phyloP scores from a whole-genome alignment of 2,113 vertebrate genomes.

The Pipra filicauda region DNA sequence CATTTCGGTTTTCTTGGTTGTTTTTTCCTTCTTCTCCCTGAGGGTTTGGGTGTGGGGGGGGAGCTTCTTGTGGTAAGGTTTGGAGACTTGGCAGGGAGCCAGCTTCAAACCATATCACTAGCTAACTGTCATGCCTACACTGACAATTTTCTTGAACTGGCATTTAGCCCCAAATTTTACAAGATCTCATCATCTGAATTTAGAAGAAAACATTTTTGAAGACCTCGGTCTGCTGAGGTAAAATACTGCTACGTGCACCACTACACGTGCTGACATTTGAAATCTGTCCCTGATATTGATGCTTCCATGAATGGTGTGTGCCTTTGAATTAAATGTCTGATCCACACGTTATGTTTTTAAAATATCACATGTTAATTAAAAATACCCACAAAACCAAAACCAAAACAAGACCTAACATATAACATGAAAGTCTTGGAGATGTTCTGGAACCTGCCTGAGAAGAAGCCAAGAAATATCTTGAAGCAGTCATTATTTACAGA shows the following conservation, averaged over 20 bases:
- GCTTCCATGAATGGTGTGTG: background rate
- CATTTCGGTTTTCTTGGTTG: too few relatives aligned
- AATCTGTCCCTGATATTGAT: background rate
- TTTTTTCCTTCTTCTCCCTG: too few relatives aligned
- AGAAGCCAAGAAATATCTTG: background rate
- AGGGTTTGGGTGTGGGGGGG: too few relatives aligned
- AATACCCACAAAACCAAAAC: background rate
- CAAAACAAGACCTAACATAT: background rate
- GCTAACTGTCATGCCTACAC: background rate
- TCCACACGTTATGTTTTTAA: background rate
- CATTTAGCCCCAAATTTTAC: background rate
- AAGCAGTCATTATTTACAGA: background rate
- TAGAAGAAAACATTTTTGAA: background rate
- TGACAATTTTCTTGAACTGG: background rate
- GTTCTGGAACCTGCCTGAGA: background rate
- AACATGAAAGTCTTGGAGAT: background rate
- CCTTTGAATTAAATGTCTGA: background rate
- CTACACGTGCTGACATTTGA: background rate
- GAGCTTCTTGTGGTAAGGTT: too few relatives aligned
- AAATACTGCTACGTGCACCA: background rate
- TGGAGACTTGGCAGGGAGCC: too few relatives aligned
- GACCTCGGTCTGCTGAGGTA: background rate
- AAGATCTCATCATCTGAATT: background rate
- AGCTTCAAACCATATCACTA: background rate
- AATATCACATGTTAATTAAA: background rate